Evolutionary conservation across 1,140 invertebrate genomes (phyloP).

Genomic region (Drosophila tani): DNA sequence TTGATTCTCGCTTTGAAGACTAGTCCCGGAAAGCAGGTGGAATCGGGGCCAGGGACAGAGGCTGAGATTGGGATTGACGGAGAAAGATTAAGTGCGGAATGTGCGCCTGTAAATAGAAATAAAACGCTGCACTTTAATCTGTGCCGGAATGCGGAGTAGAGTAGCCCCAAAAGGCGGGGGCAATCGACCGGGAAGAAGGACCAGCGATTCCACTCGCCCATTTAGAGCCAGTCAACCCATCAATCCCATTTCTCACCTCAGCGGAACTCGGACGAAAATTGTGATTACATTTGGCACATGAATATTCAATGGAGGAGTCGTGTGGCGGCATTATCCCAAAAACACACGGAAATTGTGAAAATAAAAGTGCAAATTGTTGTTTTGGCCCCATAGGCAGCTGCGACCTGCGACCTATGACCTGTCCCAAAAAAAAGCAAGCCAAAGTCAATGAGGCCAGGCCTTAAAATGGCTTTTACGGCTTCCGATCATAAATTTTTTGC

Average conservation of each 20-base stretch:
- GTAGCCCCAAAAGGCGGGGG: neutral
- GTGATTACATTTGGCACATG: conserved; percentile 59
- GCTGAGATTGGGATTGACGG: neutral
- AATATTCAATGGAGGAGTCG: conserved; percentile 61
- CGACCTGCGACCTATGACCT: neutral
- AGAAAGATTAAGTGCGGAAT: conserved; percentile 29
- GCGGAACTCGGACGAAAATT: neutral
- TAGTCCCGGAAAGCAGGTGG: conserved; percentile 1
- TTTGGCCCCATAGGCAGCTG: neutral
- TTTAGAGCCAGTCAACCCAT: conserved; percentile 10
- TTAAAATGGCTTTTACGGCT: conserved; percentile 15
- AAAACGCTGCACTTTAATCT: conserved; percentile 39
- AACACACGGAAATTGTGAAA: conserved; percentile 18
- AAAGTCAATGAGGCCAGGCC: conserved; percentile 22
- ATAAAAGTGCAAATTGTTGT: conserved; percentile 34
- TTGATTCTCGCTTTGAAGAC: conserved; percentile 25
- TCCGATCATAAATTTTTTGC: conserved; percentile 14
- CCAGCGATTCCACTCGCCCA: neutral
- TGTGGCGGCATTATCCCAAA: conserved; percentile 10
- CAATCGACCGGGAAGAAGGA: neutral
- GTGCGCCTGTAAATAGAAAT: conserved; percentile 31
- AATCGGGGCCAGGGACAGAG: neutral
- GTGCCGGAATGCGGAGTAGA: conserved; percentile 8
- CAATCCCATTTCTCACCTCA: neutral
- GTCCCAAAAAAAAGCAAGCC: neutral